Conservation (phyloP, 2,888 invertebrate genomes). For the Caenorhabditis panamensis region DNA sequence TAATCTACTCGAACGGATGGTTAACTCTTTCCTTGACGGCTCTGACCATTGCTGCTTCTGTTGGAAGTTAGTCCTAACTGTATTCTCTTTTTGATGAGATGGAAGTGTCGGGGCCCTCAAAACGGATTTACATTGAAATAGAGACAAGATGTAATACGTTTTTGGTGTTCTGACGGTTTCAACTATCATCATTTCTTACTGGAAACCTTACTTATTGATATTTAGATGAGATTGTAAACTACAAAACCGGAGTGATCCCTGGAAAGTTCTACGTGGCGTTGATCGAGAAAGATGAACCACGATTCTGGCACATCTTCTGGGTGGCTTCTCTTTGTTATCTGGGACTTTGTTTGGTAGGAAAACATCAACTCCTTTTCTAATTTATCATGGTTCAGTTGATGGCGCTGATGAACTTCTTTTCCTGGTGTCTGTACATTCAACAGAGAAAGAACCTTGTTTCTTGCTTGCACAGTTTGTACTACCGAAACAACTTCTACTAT, state of each 20-base stretch:
- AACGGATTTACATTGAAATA: conserved; percentile 36
- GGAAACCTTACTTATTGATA: conserved; percentile 28
- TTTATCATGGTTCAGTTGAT: conserved; percentile 83
- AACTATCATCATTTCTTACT: background rate
- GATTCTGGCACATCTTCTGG: conserved; percentile 82
- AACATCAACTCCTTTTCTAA: too few species aligned
- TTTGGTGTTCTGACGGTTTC: conserved; percentile 26
- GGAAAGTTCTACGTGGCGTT: conserved; percentile 84
- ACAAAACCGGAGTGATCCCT: conserved; percentile 84
- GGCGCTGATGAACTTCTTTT: conserved; percentile 82
- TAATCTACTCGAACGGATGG: conserved; percentile 63
- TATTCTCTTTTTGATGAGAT: conserved; percentile 4
- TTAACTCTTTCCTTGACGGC: conserved; percentile 59
- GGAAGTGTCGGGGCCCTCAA: conserved; percentile 14
- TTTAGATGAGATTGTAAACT: conserved; percentile 83
- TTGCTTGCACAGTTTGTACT: conserved; percentile 83
- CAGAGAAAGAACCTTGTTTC: conserved; percentile 83
- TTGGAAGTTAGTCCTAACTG: conserved; percentile 64
- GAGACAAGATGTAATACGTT: conserved; percentile 35
- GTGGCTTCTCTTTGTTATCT: conserved; percentile 81
- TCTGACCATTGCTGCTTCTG: conserved; percentile 62
- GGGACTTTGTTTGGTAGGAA: conserved; percentile 69
- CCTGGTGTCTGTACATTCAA: conserved; percentile 83
- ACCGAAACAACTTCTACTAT: conserved; percentile 83
- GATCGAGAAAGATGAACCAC: conserved; percentile 82